Percentiles rank a stretch among this genome's conserved stretches.
Evolutionary conservation across 1,140 invertebrate genomes (phyloP).

Genomic region (Nasonia longicornis): DNA sequence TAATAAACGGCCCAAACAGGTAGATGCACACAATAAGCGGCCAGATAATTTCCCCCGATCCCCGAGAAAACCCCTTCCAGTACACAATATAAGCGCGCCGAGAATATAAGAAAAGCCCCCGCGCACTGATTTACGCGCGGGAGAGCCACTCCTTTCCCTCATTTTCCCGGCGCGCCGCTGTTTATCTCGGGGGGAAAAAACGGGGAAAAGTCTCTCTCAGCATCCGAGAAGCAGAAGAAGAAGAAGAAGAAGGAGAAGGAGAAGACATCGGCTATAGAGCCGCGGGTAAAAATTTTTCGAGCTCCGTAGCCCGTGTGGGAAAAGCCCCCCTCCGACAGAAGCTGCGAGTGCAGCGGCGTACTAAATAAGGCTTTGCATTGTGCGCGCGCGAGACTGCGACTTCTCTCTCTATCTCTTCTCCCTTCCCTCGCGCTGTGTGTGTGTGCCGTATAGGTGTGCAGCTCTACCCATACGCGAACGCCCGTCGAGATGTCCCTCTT

Average conservation of each 20-base stretch:
- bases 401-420: not conserved
- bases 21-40: not conserved
- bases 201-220: not conserved
- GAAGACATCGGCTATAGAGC: not conserved
- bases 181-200: constrained; percentile 26
- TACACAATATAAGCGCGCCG: not conserved
- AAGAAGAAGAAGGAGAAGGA: not conserved
- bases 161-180: constrained; percentile 29
- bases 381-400: constrained; percentile 20
- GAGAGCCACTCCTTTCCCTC: constrained; percentile 27
- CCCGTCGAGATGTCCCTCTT: constrained; percentile 33
- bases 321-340: constrained; percentile 9
- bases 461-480: not conserved
- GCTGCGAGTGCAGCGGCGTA: not conserved
- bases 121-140: constrained; percentile 37
- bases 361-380: constrained; percentile 45
- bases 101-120: constrained; percentile 1
- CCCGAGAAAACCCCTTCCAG: not conserved
- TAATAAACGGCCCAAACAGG: not conserved
- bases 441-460: not conserved
- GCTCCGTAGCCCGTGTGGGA: constrained; percentile 34
- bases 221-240: not conserved
- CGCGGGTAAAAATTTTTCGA: constrained; percentile 20
- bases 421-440: not conserved
- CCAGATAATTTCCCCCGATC: constrained; percentile 30